Evolutionary conservation across 2,797 vertebrate species (phyloP).

Genomic region (Apogon hyalosoma): DNA sequence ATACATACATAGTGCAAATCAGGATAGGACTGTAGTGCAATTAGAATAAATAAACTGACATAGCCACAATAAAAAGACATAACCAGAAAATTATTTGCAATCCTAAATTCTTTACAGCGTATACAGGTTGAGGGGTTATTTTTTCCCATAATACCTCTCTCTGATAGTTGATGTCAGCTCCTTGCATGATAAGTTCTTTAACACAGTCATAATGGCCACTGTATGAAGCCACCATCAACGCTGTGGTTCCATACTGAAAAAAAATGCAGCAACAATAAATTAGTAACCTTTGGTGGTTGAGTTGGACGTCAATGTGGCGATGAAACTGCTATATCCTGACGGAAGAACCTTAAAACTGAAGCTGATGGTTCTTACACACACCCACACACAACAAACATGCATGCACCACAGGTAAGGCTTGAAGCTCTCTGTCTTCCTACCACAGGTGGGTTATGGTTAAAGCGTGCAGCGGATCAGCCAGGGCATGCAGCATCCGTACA

Average conservation of each 20-base stretch:
- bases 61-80: too few species aligned
- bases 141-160: constrained; percentile 87
- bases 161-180: constrained; percentile 97
- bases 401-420: constrained; percentile 46
- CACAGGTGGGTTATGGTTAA: constrained; percentile 61
- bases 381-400: constrained; percentile 23
- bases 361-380: constrained; percentile 9
- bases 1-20: too few species aligned
- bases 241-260: constrained; percentile 91
- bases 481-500: constrained; percentile 85
- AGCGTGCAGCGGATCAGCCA: constrained; percentile 55
- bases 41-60: too few species aligned
- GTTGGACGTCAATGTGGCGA: constrained; percentile 4
- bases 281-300: neutral
- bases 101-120: neutral
- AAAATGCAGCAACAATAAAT: constrained; percentile 23
- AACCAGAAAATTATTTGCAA: too few species aligned
- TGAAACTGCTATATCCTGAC: neutral
- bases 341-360: neutral
- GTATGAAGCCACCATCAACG: constrained; percentile 96
- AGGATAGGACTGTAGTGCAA: too few species aligned
- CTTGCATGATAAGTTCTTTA: constrained; percentile 93
- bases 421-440: constrained; percentile 50
- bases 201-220: constrained; percentile 91
- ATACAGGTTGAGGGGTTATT: neutral